A percentile compares a stretch with the other conserved stretches of the same genome.
Conservation (phyloP, 2,888 invertebrate genomes). For the Tanypteryx hageni region DNA sequence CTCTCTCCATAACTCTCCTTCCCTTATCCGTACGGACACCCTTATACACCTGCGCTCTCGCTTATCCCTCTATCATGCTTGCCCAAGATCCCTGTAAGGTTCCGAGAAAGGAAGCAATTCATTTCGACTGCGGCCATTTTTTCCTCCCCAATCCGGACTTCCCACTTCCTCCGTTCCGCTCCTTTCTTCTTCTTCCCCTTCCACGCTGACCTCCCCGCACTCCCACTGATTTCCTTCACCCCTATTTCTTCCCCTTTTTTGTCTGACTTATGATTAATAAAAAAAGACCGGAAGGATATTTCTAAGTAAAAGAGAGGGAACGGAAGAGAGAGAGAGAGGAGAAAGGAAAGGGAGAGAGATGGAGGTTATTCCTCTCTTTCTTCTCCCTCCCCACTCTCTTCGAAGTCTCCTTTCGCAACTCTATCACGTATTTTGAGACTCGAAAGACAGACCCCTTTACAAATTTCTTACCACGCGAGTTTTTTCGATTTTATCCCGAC, state of each 20-base stretch:
- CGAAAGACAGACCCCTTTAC: neutral
- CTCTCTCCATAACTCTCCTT: neutral
- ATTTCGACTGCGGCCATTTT: constrained; percentile 43
- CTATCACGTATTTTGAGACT: constrained; percentile 36
- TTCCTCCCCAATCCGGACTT: constrained; percentile 22
- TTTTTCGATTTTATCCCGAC: neutral
- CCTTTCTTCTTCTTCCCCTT: constrained; percentile 23
- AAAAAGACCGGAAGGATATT: constrained; percentile 44
- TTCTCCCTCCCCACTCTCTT: neutral
- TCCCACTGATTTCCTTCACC: neutral
- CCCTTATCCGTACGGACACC: neutral
- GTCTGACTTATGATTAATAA: constrained; percentile 55
- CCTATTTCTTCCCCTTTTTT: constrained; percentile 9
- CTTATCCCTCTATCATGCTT: constrained; percentile 56
- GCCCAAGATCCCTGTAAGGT: constrained; percentile 61
- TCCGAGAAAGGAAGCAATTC: constrained; percentile 62
- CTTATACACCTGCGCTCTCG: constrained; percentile 55
- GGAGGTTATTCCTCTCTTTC: constrained; percentile 6
- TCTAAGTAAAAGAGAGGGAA: constrained; percentile 1
- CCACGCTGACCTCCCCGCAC: neutral
- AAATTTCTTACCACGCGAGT: constrained; percentile 33
- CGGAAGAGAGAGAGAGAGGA: neutral
- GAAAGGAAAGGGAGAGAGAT: neutral
- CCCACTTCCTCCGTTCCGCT: neutral
- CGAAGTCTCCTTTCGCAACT: constrained; percentile 22